A percentile compares a stretch with the other conserved stretches of the same genome.
Conservation (phyloP, 2,888 invertebrate species). For the Phrixothrix hirtus region DNA sequence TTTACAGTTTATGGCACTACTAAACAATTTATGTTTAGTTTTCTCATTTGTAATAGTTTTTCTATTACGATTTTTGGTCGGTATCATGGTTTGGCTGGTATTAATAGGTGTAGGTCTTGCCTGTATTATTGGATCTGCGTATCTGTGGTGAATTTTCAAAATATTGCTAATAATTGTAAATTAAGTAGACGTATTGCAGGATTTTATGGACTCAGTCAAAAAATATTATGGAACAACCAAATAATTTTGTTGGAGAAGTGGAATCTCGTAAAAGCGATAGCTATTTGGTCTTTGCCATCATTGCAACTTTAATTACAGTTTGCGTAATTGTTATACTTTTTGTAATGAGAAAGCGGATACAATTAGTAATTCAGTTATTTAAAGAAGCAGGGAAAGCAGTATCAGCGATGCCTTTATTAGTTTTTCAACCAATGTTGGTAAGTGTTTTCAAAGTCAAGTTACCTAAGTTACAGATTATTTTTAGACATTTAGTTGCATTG, state of each 20-base stretch:
- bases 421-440: conserved; percentile 66
- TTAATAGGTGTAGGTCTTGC: conserved; percentile 59
- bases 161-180: not conserved
- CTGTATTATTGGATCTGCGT: conserved; percentile 60
- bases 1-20: conserved; percentile 6
- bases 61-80: conserved; percentile 63
- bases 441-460: too few relatives aligned
- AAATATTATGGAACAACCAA: conserved; percentile 1
- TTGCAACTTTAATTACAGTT: conserved; percentile 61
- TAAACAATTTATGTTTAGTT: conserved; percentile 52
- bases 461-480: too few relatives aligned
- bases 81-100: conserved; percentile 66
- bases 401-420: conserved; percentile 63
- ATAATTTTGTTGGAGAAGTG: conserved; percentile 6
- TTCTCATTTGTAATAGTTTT: conserved; percentile 61
- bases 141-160: conserved; percentile 61
- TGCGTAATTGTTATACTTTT: conserved; percentile 57
- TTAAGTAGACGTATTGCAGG: conserved; percentile 45
- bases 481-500: conserved; percentile 46
- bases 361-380: conserved; percentile 66
- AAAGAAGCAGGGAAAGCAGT: conserved; percentile 70
- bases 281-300: conserved; percentile 50
- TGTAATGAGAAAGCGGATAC: conserved; percentile 65
- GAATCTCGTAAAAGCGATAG: conserved; percentile 9
- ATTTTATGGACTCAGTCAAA: conserved; percentile 52